Percentiles rank a stretch among this genome's conserved stretches.
Evolutionary conservation across 2,113 vertebrate genomes (phyloP).

Genomic region (Hiodon tergisus): DNA sequence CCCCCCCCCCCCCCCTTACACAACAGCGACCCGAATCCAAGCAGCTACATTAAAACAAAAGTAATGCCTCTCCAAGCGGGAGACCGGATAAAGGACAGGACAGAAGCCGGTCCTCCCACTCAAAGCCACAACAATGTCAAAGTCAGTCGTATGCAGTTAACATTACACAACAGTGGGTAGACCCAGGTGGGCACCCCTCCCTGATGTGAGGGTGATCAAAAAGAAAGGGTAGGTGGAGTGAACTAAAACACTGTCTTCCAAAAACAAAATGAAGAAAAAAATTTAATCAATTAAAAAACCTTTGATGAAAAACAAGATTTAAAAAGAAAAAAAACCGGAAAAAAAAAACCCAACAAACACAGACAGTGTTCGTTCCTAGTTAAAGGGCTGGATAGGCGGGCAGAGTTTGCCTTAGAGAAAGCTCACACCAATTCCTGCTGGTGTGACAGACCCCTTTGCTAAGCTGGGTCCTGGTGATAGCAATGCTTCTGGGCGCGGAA

Average conservation of each 20-base stretch:
- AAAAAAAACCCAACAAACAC: slow-evolving; percentile 49
- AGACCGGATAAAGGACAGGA: neutral
- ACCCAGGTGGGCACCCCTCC: slow-evolving; percentile 64
- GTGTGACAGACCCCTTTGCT: slow-evolving; percentile 52
- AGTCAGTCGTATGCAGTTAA: slow-evolving; percentile 35
- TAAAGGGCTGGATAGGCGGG: slow-evolving; percentile 59
- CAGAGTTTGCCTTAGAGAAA: slow-evolving; percentile 51
- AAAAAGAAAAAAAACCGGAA: slow-evolving; percentile 37
- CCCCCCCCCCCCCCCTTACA: neutral
- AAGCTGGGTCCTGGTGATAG: slow-evolving; percentile 47
- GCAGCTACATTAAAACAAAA: neutral
- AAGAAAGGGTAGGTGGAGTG: slow-evolving; percentile 33
- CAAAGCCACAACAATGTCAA: slow-evolving; percentile 50
- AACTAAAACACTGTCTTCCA: slow-evolving; percentile 5
- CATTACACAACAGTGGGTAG: slow-evolving; percentile 51
- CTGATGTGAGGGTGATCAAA: slow-evolving; percentile 33
- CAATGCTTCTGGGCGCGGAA: slow-evolving; percentile 55
- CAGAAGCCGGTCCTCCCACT: neutral
- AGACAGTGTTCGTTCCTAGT: slow-evolving; percentile 66
- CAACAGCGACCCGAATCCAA: neutral
- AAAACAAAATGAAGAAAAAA: slow-evolving; percentile 33
- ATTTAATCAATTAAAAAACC: slow-evolving; percentile 19
- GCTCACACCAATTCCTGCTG: slow-evolving; percentile 64
- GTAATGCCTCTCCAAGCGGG: neutral
- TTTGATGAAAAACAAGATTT: slow-evolving; percentile 26